Conservation (phyloP, 1,140 invertebrate genomes). For the Lethrus apterus region DNA sequence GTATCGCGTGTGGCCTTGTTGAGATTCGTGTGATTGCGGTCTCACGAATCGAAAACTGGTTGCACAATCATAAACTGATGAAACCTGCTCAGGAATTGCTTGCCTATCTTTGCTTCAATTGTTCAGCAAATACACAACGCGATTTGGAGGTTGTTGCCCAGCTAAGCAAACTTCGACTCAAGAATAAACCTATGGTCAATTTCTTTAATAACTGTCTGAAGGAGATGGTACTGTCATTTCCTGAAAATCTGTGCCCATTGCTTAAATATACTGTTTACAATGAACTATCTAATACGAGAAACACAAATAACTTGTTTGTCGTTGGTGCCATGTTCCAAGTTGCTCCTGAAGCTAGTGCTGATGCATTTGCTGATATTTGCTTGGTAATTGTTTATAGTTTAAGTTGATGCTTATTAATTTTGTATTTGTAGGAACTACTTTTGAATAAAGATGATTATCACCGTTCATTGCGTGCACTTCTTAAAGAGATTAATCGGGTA, state of each 20-base stretch:
- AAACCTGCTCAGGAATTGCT: constrained; percentile 89
- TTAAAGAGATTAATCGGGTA: constrained; percentile 80
- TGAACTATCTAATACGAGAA: constrained; percentile 83
- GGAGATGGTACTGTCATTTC: constrained; percentile 68
- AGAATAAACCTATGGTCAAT: constrained; percentile 86
- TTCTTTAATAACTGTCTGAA: constrained; percentile 81
- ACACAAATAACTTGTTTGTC: constrained; percentile 90
- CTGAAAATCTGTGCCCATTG: constrained; percentile 78
- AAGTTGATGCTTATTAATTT: neutral
- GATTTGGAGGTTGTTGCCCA: constrained; percentile 88
- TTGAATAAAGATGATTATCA: constrained; percentile 87
- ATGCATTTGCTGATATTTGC: constrained; percentile 71
- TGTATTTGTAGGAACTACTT: constrained; percentile 67
- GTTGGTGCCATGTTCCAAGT: constrained; percentile 80
- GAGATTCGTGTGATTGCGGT: constrained; percentile 79
- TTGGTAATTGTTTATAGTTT: constrained; percentile 42
- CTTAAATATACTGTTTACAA: constrained; percentile 92
- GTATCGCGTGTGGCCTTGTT: constrained; percentile 74
- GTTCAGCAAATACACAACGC: constrained; percentile 64
- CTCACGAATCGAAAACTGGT: constrained; percentile 82
- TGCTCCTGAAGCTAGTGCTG: constrained; percentile 65
- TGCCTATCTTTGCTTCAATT: constrained; percentile 86
- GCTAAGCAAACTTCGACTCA: constrained; percentile 84
- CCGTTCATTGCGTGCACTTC: constrained; percentile 70
- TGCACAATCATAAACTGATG: constrained; percentile 91